Base-by-base conservation (phyloP, 2,113 vertebrate genomes). In the Mesoclemmys tuberculata region DNA sequence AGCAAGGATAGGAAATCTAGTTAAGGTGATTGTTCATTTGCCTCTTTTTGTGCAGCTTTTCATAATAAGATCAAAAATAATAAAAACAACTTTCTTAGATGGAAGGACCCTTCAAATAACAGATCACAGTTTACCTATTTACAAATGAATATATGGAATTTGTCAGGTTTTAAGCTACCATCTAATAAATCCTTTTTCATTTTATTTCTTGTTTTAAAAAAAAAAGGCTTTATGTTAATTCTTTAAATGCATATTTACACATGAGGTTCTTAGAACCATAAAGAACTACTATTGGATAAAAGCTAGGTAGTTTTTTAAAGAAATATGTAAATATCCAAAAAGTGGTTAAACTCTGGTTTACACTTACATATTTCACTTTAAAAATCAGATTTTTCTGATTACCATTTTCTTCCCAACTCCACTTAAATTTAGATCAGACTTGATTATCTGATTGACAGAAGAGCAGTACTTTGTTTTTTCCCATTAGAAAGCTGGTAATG, bases 1-100 rank as follows among this genome's bases (percentile, higher is more conserved):
- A 1, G 99, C 98, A 22, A 99, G 99, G 94, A 99, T 99, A 87
- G 99, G 99, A 22, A 97, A 99, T 92, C 98, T 99, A 3, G 99
- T 99, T 84, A 99, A 99, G 98, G 99, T 99, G 83, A 98, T 85
- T 87, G 2, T 78, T 18, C 75, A 86, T 44, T 38, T 12, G 3
- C 41, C 85, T 64, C 87, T 93, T 27, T 87, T n/a, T 68, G 5
- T 68, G 64, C 64, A 68, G 18, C 64, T 78, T 78, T 82, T 38
- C 29, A 78, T 29, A 2, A 51, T 58, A 27, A n/a, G 13, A 61
- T 58, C 46, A n/a, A 74, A 55, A 89, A 24, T 38, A 38, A 56
- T 10, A 6, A 64, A 48, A 3, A 16, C 10, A 29, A 9, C 27
- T 16, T 49, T 22, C 41, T 85, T 91, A 51, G 21, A 52, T 10